Evolutionary conservation across 2,113 vertebrate species (phyloP), one percentile per base, ranked within the genome.

Genomic region (Actenoides hombroni): DNA sequence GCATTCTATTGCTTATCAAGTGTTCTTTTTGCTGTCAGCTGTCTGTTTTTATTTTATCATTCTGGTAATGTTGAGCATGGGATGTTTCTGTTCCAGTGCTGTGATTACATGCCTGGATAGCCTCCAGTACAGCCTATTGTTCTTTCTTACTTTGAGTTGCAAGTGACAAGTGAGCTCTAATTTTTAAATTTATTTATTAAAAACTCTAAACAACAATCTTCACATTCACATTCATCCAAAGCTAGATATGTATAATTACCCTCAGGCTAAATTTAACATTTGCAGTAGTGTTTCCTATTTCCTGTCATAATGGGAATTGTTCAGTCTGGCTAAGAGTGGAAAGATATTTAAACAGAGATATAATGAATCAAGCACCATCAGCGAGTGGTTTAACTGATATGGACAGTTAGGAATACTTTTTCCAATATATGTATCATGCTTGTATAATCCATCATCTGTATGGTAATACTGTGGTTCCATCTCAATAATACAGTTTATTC

Each of bases 121-220:
- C 70, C 88, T 97, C 93, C 95, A 96, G 85, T 11, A 2, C 49
- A 88, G 78, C 82, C 75, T 7, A 93, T 95, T 96, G 85, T 95
- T 95, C 59, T 51, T 49, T 20, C 67, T 53, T 73, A 5, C 61
- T 82, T 93, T 10, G 88, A 92, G 90, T 73, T 93, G 73, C 60
- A 71, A 96, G 90, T 51, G 90, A 71, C 86, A 83, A 93, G 42
- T 5, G 86, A 92, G 76, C 85, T 88, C 86, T 95, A 95, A 96
- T 95, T 92, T 94, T 92, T 78, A 31, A 92, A 94, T 96, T 94
- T 92, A 86, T 88, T 94, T 78, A 88, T 94, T 92, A 93, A 90
- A 92, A 86, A 23, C 56, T 63, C 56, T 16, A 60, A 90, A 90
- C 88, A 96, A 76, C 92, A 86, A 8, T 92, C 73, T 78, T 88